Conservation (phyloP, 1,140 invertebrate species). For the Globodera ellingtonae region DNA sequence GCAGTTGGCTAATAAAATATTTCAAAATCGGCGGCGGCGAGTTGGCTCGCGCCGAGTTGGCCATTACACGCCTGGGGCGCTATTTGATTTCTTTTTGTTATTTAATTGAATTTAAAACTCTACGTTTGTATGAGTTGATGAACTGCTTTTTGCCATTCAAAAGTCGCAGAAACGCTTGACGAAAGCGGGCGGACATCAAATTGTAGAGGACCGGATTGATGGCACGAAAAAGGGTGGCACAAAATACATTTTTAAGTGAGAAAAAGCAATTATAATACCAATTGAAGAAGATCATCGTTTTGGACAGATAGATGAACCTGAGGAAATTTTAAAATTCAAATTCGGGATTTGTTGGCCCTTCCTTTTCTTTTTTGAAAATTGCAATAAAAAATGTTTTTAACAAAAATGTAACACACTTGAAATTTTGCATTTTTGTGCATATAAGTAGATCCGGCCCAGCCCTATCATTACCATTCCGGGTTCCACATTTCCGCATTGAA, state of each 20-base stretch:
- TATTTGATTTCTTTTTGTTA: background rate
- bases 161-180: constrained; percentile 65
- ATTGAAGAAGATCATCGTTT: constrained; percentile 55
- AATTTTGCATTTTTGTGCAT: background rate
- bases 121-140: constrained; percentile 26
- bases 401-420: background rate
- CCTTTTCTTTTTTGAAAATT: too few species aligned
- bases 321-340: constrained; percentile 68
- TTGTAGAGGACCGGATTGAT: constrained; percentile 86
- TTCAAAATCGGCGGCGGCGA: too few species aligned
- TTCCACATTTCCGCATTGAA: constrained; percentile 41
- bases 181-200: constrained; percentile 82
- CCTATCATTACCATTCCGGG: constrained; percentile 49
- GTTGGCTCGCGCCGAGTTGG: too few species aligned
- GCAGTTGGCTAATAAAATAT: too few species aligned
- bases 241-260: constrained; percentile 26
- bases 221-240: constrained; percentile 51
- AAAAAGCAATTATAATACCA: background rate
- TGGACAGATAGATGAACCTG: constrained; percentile 67
- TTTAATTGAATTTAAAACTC: background rate
- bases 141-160: constrained; percentile 18
- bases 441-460: too few species aligned
- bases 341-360: too few species aligned
- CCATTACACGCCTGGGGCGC: too few species aligned
- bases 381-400: background rate